These are phyloP conservation scores for Acleris laterana DNA, from an alignment of 2,888 invertebrate genomes.

Conservation along the genomic window DNA sequence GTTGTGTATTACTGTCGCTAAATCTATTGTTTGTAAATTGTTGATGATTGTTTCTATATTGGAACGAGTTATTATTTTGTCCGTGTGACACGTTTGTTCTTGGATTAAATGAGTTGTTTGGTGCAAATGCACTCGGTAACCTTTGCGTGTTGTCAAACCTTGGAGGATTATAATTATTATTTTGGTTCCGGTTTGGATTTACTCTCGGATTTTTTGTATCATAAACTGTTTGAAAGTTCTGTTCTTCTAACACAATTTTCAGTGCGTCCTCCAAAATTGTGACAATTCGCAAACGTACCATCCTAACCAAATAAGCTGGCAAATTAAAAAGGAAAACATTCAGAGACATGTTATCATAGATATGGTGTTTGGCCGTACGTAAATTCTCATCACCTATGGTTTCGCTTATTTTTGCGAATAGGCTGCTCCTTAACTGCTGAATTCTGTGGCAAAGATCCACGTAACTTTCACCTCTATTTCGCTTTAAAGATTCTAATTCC, in stretches of 20 bases:
- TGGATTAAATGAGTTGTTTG: neutral
- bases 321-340: slow-evolving; percentile 40
- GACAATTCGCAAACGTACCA: slow-evolving; percentile 29
- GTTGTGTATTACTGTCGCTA: too few relatives aligned
- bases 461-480: slow-evolving; percentile 38
- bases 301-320: slow-evolving; percentile 32
- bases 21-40: neutral
- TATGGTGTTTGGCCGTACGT: slow-evolving; percentile 15
- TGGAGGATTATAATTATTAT: neutral
- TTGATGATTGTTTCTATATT: neutral
- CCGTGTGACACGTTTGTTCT: neutral
- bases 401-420: slow-evolving; percentile 36
- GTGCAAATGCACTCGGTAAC: neutral
- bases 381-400: neutral
- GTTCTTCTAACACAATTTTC: slow-evolving; percentile 35
- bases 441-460: slow-evolving; percentile 39
- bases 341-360: slow-evolving; percentile 35
- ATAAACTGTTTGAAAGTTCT: slow-evolving; percentile 29
- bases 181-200: too few relatives aligned
- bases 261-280: slow-evolving; percentile 36
- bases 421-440: slow-evolving; percentile 33
- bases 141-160: neutral
- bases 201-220: slow-evolving; percentile 9
- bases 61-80: neutral
- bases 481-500: slow-evolving; percentile 34